Evolutionary conservation across 2,797 vertebrate species (phyloP), one percentile per base, ranked within the genome.

Genomic region (Scleropages formosus): DNA sequence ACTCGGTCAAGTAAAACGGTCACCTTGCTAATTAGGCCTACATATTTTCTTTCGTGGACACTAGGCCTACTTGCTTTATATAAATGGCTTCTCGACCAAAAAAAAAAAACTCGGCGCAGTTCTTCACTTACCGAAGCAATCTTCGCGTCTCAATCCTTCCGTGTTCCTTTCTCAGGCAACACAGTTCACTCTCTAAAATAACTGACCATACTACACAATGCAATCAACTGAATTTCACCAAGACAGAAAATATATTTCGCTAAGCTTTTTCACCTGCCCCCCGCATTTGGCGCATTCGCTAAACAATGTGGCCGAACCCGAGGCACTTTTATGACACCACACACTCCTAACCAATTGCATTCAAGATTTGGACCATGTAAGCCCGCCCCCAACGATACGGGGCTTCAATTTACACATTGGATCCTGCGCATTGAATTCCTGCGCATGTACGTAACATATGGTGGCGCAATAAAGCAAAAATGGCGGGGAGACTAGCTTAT

Each of bases 281-380:
- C 59, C 72, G n/a, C 66, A 59, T 78, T 76, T 72, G 27, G 69
- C 76, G 75, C 82, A 79, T 72, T 78, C 75, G 65, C 66, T 72
- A 78, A 78, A 85, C 85, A 86, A 86, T 82, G 81, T 85, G 80
- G 72, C 75, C 70, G 77, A 83, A 60, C 82, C 78, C 78, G 77
- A 80, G 75, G 62, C 75, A 60, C 62, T 82, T 83, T 72, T 75
- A 74, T 79, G 80, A 82, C 79, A 74, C 72, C 56, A 67, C 51
- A 72, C 4, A 20, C 44, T 68, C 12, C 53, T 27, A 73, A 77
- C 85, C 85, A 84, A 86, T 86, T 61, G 77, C 58, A 68, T 47
- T 1, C 56, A 56, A 8, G 76, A 58, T 72, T 51, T 51, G 16
- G 59, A 49, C 22, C 6, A 56, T 4, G 51, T 77, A 60, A 77